Evolutionary conservation across 2,113 vertebrate species (phyloP).

Genomic region (Nibea albiflora): DNA sequence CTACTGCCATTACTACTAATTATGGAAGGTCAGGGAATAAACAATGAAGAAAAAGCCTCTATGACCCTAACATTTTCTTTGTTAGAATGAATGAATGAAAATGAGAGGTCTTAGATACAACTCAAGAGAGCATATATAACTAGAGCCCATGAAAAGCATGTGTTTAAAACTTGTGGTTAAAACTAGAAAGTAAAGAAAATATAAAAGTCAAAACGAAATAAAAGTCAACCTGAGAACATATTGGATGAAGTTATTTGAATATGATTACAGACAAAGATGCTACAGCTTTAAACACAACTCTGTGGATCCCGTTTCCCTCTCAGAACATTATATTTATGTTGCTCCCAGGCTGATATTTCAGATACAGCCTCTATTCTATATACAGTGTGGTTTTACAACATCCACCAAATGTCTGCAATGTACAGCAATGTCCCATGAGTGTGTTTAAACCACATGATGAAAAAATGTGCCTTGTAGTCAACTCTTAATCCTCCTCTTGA

Average conservation of each 20-base stretch:
- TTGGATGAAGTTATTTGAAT: not conserved
- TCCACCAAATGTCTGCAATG: conserved; percentile 26
- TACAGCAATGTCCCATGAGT: conserved; percentile 17
- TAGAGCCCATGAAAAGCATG: not conserved
- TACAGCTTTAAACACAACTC: not conserved
- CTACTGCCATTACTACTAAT: no score
- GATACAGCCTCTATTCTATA: conserved; percentile 10
- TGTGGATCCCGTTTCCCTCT: not conserved
- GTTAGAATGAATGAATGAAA: no score
- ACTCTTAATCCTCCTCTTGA: conserved; percentile 5
- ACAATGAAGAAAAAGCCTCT: no score
- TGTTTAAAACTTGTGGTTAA: no score
- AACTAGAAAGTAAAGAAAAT: no score
- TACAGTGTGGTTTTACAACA: conserved; percentile 18
- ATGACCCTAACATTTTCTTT: no score
- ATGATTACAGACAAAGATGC: not conserved
- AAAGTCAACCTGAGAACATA: not conserved
- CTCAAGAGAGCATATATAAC: no score
- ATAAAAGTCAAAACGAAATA: no score
- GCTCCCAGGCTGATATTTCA: conserved; percentile 26
- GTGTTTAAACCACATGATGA: conserved; percentile 28
- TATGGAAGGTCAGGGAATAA: no score
- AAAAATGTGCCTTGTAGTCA: not conserved
- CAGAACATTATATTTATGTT: conserved; percentile 19
- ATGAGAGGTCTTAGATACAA: no score